Evolutionary conservation across 2,113 vertebrate species (phyloP).

Genomic region (Mugil cephalus): DNA sequence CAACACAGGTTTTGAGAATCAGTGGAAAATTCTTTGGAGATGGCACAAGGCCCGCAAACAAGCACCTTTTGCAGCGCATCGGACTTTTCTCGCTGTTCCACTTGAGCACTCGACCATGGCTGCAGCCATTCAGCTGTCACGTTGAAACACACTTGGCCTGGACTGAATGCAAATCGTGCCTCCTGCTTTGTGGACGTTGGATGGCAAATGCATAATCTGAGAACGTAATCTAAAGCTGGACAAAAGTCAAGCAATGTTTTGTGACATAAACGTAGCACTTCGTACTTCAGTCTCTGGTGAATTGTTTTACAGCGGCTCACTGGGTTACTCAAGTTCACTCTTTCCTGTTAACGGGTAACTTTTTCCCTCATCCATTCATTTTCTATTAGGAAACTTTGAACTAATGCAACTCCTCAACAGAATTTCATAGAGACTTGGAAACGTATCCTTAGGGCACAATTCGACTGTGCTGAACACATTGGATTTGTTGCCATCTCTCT

Average conservation of each 20-base stretch:
- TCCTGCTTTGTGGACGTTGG: slow-evolving; percentile 13
- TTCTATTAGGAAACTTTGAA: no score
- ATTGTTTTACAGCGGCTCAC: slow-evolving; percentile 12
- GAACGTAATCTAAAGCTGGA: neutral
- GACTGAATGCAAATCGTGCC: slow-evolving; percentile 39
- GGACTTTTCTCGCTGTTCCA: slow-evolving; percentile 23
- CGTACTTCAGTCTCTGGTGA: slow-evolving; percentile 4
- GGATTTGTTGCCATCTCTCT: no score
- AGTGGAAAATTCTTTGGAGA: neutral
- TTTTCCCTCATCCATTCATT: no score
- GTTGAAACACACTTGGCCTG: slow-evolving; percentile 9
- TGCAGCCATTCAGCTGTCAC: slow-evolving; percentile 25
- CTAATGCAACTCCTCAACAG: no score
- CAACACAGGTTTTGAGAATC: neutral
- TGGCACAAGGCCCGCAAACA: neutral
- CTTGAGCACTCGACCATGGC: slow-evolving; percentile 21
- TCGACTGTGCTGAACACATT: no score
- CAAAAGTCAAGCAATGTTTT: neutral
- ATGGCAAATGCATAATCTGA: neutral
- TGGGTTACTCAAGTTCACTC: slow-evolving; percentile 56
- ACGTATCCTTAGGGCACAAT: no score
- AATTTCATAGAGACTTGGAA: no score
- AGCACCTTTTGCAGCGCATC: neutral
- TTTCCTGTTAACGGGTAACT: slow-evolving; percentile 1
- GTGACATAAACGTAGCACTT: neutral